Evolutionary conservation across 2,888 invertebrate genomes (phyloP).

Genomic region (Xylota sylvarum): DNA sequence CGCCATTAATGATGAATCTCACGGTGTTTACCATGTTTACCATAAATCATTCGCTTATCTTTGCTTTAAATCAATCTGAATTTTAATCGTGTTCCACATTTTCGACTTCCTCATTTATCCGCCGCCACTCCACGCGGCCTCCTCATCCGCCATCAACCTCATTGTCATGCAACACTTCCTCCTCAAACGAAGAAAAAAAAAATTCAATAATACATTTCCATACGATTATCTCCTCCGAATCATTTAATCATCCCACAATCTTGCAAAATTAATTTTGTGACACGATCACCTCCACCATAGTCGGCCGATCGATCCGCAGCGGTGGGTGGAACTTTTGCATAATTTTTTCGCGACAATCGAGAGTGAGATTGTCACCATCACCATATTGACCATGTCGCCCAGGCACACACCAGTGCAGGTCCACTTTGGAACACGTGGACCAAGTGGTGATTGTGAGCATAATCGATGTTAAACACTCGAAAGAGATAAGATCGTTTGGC

Average conservation of each 20-base stretch:
- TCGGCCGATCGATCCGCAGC: not conserved
- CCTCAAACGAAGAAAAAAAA: constrained; percentile 32
- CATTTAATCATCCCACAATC: constrained; percentile 52
- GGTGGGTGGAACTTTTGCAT: constrained; percentile 60
- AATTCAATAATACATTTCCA: constrained; percentile 55
- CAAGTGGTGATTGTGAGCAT: constrained; percentile 11
- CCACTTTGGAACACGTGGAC: constrained; percentile 29
- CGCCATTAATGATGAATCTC: constrained; percentile 29
- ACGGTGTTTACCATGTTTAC: not conserved
- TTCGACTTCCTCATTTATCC: constrained; percentile 54
- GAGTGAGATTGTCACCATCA: constrained; percentile 45
- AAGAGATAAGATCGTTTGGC: constrained; percentile 13
- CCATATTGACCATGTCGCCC: constrained; percentile 33
- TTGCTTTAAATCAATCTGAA: constrained; percentile 48
- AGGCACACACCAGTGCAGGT: not conserved
- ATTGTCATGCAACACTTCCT: constrained; percentile 67
- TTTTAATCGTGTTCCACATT: constrained; percentile 63
- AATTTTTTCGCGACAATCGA: constrained; percentile 33
- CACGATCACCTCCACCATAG: constrained; percentile 41
- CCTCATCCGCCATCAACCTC: constrained; percentile 31
- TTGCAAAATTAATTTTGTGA: constrained; percentile 37
- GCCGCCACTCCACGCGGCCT: not conserved
- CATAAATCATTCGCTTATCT: constrained; percentile 55
- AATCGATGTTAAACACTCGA: constrained; percentile 12
- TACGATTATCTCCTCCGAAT: constrained; percentile 54